Evolutionary conservation across 2,888 invertebrate species (phyloP), one percentile per base, ranked within the genome.

Genomic region (Myopa testacea): DNA sequence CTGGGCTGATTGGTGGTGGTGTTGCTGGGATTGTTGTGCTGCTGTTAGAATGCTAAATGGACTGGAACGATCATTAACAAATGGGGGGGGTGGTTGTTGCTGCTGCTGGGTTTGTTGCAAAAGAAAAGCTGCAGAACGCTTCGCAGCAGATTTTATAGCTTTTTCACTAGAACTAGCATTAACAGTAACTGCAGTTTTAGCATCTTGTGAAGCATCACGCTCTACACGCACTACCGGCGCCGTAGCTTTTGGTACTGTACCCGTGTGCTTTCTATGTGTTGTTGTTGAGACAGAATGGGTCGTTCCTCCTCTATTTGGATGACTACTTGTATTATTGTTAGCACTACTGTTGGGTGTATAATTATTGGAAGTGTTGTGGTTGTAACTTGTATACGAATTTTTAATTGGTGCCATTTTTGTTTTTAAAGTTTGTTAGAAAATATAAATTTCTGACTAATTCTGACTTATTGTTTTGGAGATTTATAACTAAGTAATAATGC

Each of bases 231-330:
- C 16, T 10, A 76, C 52, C 34, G 80, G 60, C 75, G 75, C 38
- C 12, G 79, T 69, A 40, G 75, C 62, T 90, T 93, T 93, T 82
- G 93, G 93, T 84, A 93, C 93, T 62, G 93, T 93, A 83, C 93
- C 93, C 84, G 93, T 93, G 84, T 90, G 90, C 84, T 82, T 82
- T 85, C 82, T 77, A 68, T 80, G 78, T 40, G 78, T 80, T 8
- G 71, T 40, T 16, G 60, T 55, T 45, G 74, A 38, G 4, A 76
- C 34, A 68, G 75, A 16, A 14, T 73, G 19, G 65, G 58, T 67
- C 40, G 37, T 26, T 74, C 67, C 80, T 52, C n/a, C 73, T 60
- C n/a, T 12, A n/a, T 77, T 60, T 75, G 77, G 40, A 73, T 75
- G 37, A 50, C 38, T 73, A n/a, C 55, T 58, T 62, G n/a, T 37